Conservation (phyloP, 2,797 vertebrate genomes). For the Poeciliopsis presidionis region DNA sequence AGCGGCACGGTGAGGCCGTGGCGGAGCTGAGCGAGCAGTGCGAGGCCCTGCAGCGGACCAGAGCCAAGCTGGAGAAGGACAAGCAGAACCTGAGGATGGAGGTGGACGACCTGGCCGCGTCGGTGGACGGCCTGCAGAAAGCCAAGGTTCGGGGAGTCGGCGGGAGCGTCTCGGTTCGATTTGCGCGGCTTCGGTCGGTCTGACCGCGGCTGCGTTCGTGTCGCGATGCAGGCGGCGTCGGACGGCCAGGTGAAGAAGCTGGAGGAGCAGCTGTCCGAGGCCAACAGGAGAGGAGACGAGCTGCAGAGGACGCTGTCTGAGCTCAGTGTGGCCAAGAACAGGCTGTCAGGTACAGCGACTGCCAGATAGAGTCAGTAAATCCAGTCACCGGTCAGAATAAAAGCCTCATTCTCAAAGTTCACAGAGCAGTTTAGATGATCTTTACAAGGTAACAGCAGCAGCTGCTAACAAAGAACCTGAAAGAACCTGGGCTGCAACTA, state of each 20-base stretch:
- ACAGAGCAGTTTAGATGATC: background rate
- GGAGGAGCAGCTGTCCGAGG: constrained; percentile 81
- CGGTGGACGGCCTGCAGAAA: constrained; percentile 81
- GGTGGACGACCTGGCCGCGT: constrained; percentile 80
- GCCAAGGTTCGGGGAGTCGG: constrained; percentile 74
- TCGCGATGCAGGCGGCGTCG: constrained; percentile 69
- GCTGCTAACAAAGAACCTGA: too few species aligned
- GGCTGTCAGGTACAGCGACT: constrained; percentile 74
- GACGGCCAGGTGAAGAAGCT: constrained; percentile 82
- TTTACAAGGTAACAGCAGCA: background rate
- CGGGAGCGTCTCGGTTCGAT: background rate
- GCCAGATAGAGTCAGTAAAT: background rate
- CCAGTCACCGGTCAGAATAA: background rate
- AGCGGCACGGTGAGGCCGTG: constrained; percentile 77
- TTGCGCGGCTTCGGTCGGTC: background rate
- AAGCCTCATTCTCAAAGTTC: background rate
- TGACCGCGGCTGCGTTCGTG: background rate
- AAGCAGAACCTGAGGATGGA: constrained; percentile 84
- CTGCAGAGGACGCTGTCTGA: constrained; percentile 82
- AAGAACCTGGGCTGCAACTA: background rate
- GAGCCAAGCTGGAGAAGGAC: constrained; percentile 85
- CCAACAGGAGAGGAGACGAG: constrained; percentile 81
- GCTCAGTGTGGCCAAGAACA: constrained; percentile 79
- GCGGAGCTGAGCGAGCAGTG: constrained; percentile 82
- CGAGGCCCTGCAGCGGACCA: constrained; percentile 80